A percentile compares a stretch with the other conserved stretches of the same genome.
phyloP scores from a whole-genome alignment of 2,888 invertebrate genomes.

The Leptinotarsa peninsularis region DNA sequence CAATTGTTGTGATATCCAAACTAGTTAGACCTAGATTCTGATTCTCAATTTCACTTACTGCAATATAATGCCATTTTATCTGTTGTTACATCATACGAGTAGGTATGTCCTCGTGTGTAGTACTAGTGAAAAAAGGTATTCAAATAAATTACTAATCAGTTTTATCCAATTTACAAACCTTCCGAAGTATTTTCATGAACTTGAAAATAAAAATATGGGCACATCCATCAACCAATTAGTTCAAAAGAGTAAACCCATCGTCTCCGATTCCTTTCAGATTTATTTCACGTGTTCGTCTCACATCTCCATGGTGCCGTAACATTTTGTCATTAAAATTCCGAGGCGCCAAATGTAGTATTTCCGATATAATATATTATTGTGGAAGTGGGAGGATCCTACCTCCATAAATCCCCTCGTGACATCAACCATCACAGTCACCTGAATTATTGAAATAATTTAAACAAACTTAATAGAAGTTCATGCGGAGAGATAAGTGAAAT shows the following conservation, averaged over 20 bases:
- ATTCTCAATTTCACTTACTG: too few species aligned
- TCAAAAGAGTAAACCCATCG: constrained; percentile 35
- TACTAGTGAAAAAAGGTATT: too few species aligned
- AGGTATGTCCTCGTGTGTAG: too few species aligned
- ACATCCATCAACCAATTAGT: constrained; percentile 43
- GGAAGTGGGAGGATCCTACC: constrained; percentile 61
- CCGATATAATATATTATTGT: constrained; percentile 61
- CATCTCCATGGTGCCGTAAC: constrained; percentile 44
- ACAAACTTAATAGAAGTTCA: constrained; percentile 45
- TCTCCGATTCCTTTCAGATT: constrained; percentile 45
- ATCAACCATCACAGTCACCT: constrained; percentile 54
- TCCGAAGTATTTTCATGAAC: background rate
- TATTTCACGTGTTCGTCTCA: constrained; percentile 47
- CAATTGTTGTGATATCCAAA: too few species aligned
- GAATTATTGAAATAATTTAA: constrained; percentile 61
- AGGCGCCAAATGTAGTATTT: constrained; percentile 59
- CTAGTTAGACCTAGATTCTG: too few species aligned
- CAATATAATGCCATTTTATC: too few species aligned
- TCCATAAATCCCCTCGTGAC: constrained; percentile 62
- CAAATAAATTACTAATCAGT: too few species aligned
- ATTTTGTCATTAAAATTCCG: constrained; percentile 61
- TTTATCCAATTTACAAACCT: too few species aligned
- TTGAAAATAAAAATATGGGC: background rate
- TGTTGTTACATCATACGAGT: too few species aligned
- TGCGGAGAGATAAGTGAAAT: too few species aligned